These are phyloP conservation scores for Cheilinus undulatus DNA, from an alignment of 2,113 vertebrate genomes.

Conservation along the genomic window DNA sequence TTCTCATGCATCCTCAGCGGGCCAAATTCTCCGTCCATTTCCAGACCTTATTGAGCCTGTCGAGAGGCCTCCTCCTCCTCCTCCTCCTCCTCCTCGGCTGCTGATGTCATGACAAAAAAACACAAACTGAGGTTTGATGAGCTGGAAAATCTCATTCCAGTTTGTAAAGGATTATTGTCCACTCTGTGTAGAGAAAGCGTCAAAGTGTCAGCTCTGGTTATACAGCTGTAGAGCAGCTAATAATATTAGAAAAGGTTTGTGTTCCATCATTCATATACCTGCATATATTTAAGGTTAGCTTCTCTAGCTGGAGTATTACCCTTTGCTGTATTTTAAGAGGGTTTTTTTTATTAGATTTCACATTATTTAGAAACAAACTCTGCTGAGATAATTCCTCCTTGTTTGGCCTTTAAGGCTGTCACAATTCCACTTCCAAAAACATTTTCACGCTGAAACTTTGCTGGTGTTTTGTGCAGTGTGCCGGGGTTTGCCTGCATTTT, in stretches of 20 bases:
- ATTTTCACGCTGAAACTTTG: no score
- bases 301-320: no score
- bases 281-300: conserved; percentile 5
- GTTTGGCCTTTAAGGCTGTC: no score
- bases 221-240: conserved; percentile 38
- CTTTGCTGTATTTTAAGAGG: no score
- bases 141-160: conserved; percentile 71
- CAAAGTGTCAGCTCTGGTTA: conserved; percentile 53
- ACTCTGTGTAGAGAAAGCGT: conserved; percentile 40
- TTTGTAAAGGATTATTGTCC: conserved; percentile 63
- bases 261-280: conserved; percentile 2
- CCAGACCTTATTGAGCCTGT: conserved; percentile 68
- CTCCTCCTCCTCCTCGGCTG: conserved; percentile 40
- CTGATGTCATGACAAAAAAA: conserved; percentile 75
- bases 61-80: conserved; percentile 42
- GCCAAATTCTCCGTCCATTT: conserved; percentile 69
- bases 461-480: no score
- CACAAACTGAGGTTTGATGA: conserved; percentile 72
- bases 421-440: no score
- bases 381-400: no score
- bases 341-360: no score
- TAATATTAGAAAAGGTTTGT: conserved; percentile 44
- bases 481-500: no score
- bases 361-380: no score
- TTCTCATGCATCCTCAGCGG: conserved; percentile 71